Conservation (phyloP, 2,888 invertebrate genomes). For the Aphidoletes aphidimyza region DNA sequence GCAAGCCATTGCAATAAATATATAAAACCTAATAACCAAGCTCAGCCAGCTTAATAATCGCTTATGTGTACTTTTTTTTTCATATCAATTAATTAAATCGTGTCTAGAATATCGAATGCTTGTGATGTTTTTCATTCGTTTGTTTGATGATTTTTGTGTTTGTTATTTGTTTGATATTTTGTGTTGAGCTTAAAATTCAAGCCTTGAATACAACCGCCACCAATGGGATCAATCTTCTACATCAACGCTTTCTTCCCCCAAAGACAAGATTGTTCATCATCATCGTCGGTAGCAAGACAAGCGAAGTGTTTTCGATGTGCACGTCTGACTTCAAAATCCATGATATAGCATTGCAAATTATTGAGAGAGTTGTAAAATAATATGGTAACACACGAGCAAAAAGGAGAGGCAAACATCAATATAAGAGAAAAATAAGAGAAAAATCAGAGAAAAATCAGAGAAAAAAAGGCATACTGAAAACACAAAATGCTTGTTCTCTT, state of each 20-base stretch:
- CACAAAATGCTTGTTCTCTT: constrained; percentile 24
- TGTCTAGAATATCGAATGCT: constrained; percentile 32
- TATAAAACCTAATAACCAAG: neutral
- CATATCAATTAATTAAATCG: constrained; percentile 45
- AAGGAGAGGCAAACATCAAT: neutral
- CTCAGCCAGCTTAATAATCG: constrained; percentile 13
- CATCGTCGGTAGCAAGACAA: neutral
- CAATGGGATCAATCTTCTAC: neutral
- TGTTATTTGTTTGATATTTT: neutral
- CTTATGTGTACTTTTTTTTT: neutral
- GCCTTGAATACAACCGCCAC: too few relatives aligned
- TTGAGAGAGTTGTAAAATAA: constrained; percentile 23
- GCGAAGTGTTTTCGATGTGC: neutral
- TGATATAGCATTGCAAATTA: neutral
- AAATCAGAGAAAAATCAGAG: neutral
- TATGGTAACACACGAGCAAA: neutral
- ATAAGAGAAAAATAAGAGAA: neutral
- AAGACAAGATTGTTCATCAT: neutral
- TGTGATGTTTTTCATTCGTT: neutral
- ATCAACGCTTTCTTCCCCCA: constrained; percentile 5
- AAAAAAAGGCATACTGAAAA: neutral
- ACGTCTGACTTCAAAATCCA: neutral
- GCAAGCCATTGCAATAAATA: neutral
- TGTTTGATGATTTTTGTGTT: neutral
- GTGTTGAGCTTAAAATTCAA: neutral